A percentile compares a stretch with the other conserved stretches of the same genome.
Conservation (phyloP, 2,113 vertebrate species). For the Triplophysa rosa region DNA sequence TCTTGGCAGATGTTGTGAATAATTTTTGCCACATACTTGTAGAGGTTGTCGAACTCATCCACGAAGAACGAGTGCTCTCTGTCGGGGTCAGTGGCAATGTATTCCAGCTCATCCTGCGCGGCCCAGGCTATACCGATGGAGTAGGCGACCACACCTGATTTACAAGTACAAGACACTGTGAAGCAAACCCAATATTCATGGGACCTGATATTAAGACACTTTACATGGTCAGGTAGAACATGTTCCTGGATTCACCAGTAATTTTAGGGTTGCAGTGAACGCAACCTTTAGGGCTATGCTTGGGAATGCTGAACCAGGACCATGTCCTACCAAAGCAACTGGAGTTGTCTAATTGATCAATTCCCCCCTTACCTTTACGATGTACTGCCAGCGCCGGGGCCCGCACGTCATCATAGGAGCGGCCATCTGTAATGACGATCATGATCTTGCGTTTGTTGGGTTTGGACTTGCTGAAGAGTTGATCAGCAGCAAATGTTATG, state of each 20-base stretch:
- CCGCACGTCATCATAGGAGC: constrained; percentile 92
- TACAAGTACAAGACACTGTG: constrained; percentile 28
- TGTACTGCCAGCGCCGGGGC: constrained; percentile 84
- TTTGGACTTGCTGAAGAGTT: constrained; percentile 96
- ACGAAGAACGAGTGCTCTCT: constrained; percentile 95
- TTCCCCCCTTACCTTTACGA: constrained; percentile 77
- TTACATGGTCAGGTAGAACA: neutral
- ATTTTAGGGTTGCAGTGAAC: no score
- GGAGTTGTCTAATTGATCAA: neutral
- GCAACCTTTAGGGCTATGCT: no score
- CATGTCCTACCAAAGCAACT: neutral
- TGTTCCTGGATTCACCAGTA: no score
- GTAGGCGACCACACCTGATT: constrained; percentile 90
- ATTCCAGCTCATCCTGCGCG: constrained; percentile 91
- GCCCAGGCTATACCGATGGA: constrained; percentile 95
- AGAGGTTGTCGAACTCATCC: constrained; percentile 94
- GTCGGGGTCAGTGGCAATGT: constrained; percentile 91
- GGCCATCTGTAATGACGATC: constrained; percentile 95
- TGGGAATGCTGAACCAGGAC: neutral
- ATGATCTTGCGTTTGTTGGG: constrained; percentile 96
- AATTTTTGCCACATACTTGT: constrained; percentile 85
- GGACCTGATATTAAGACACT: neutral
- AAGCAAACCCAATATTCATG: no score
- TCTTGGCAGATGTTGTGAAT: constrained; percentile 96
- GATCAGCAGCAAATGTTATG: constrained; percentile 86